phyloP scores from a whole-genome alignment of 2,113 vertebrate species.

The Nanger granti region DNA sequence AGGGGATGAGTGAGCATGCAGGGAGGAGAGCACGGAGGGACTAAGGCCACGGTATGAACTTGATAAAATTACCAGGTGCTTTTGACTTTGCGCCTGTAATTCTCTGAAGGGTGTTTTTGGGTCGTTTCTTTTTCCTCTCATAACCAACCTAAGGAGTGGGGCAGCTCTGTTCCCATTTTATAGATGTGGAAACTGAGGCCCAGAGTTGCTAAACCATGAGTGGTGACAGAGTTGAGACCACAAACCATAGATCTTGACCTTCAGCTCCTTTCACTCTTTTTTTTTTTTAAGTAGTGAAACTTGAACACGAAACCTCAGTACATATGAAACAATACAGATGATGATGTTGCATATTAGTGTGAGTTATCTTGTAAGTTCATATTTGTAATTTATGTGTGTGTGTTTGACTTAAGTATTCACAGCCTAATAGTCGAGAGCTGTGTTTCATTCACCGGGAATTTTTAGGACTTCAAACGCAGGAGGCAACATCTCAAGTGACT shows the following conservation, averaged over 20 bases:
- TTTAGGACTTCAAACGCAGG: neutral
- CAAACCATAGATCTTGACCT: neutral
- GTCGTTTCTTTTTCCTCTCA: neutral
- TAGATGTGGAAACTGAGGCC: neutral
- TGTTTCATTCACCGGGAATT: neutral
- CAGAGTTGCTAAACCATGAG: neutral
- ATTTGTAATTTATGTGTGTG: neutral
- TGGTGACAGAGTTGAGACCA: neutral
- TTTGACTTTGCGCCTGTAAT: neutral
- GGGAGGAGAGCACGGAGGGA: rapidly evolving
- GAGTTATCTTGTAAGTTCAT: neutral
- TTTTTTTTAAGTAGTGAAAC: neutral
- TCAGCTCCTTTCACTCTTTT: neutral
- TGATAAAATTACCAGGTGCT: neutral
- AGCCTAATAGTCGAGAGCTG: neutral
- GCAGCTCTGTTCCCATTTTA: neutral
- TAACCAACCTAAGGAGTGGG: neutral
- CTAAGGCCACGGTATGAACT: neutral
- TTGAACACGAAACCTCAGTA: neutral
- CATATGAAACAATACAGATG: neutral
- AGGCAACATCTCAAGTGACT: neutral
- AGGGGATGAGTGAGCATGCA: neutral
- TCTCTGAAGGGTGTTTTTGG: neutral
- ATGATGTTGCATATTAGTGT: neutral
- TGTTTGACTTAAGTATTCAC: neutral